Evolutionary conservation across 2,113 vertebrate genomes (phyloP).

Genomic region (Oncorhynchus mykiss): DNA sequence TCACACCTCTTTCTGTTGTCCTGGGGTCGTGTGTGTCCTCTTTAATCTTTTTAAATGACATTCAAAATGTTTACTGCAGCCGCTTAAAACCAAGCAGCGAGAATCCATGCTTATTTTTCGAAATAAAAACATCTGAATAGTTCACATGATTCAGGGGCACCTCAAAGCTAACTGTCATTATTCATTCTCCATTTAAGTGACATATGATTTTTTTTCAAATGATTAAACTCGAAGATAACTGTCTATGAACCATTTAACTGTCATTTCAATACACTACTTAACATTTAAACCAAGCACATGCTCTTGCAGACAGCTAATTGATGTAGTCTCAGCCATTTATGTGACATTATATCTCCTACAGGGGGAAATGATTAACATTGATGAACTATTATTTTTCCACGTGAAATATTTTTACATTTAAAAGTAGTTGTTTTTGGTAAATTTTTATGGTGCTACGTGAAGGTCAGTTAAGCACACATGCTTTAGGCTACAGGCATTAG

Average conservation of each 20-base stretch:
- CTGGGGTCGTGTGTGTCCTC: no score
- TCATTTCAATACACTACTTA: conserved; percentile 94
- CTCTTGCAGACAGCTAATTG: conserved; percentile 85
- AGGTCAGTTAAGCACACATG: conserved; percentile 54
- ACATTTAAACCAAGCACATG: conserved; percentile 89
- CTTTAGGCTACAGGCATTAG: conserved; percentile 20
- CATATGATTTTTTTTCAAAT: conserved; percentile 60
- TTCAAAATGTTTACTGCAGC: conserved; percentile 45
- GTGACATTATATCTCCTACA: conserved; percentile 93
- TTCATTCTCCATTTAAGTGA: conserved; percentile 71
- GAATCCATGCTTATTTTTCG: conserved; percentile 45
- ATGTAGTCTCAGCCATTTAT: conserved; percentile 88
- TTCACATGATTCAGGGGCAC: conserved; percentile 54
- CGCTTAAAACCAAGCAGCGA: conserved; percentile 13
- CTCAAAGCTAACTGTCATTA: conserved; percentile 69
- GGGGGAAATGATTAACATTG: conserved; percentile 87
- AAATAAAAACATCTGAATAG: conserved; percentile 39
- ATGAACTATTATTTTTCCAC: conserved; percentile 73
- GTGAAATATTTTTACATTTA: conserved; percentile 25
- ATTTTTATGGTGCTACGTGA: conserved; percentile 43
- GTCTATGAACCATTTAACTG: conserved; percentile 87
- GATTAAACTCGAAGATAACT: conserved; percentile 77
- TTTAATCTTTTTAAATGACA: conserved; percentile 35
- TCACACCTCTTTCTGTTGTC: no score
- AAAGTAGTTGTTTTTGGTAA: conserved; percentile 17